These are phyloP conservation scores for Tuberolachnus salignus DNA, from an alignment of 2,888 invertebrate species.

Conservation along the genomic window DNA sequence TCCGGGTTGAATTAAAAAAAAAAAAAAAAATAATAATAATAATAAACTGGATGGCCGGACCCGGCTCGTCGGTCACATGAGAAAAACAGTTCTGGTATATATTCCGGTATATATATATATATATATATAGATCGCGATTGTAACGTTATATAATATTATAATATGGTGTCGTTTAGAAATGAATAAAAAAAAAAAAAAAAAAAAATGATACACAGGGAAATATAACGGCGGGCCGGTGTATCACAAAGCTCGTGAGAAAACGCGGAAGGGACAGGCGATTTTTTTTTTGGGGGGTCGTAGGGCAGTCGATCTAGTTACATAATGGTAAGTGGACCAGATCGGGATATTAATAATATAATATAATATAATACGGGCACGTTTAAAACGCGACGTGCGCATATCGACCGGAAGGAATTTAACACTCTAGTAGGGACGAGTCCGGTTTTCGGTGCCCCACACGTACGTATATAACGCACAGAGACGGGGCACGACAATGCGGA, in stretches of 20 bases:
- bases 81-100: conserved; percentile 55
- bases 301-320: conserved; percentile 47
- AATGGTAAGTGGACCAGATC: conserved; percentile 51
- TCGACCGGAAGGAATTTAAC: conserved; percentile 56
- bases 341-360: too few relatives aligned
- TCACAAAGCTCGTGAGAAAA: conserved; percentile 50
- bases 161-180: neutral
- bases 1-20: conserved; percentile 10
- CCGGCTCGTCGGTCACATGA: conserved; percentile 17
- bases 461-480: neutral
- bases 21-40: too few relatives aligned
- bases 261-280: conserved; percentile 43
- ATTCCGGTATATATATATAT: too few relatives aligned
- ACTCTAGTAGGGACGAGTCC: conserved; percentile 37
- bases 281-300: conserved; percentile 14
- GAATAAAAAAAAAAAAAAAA: neutral
- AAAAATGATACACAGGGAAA: neutral
- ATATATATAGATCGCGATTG: neutral
- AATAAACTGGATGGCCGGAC: conserved; percentile 33
- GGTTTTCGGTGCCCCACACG: conserved; percentile 17
- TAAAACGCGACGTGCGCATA: conserved; percentile 35
- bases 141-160: too few relatives aligned
- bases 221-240: neutral
- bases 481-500: neutral
- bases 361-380: neutral